A percentile compares a stretch with the other conserved stretches of the same genome.
These are phyloP conservation scores for Drosophila kohkoa DNA, from an alignment of 1,140 invertebrate genomes.

Conservation along the genomic window DNA sequence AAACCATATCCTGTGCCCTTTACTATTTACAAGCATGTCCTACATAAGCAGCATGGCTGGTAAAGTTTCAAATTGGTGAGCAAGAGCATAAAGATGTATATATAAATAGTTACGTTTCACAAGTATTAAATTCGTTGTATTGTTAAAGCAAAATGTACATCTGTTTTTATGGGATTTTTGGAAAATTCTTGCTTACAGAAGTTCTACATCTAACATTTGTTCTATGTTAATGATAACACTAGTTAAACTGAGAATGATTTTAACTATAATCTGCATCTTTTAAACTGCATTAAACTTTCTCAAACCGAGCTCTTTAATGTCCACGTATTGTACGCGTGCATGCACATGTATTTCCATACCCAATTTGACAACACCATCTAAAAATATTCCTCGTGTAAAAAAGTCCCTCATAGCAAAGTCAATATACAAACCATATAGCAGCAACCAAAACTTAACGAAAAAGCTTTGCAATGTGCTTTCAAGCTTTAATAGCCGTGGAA, in stretches of 20 bases:
- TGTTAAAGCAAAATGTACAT: background rate
- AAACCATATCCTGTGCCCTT: conserved; percentile 92
- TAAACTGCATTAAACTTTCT: too few species aligned
- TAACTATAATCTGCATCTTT: too few species aligned
- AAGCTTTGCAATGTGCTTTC: conserved; percentile 4
- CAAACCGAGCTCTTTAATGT: too few species aligned
- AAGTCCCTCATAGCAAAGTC: background rate
- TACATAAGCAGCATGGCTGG: conserved; percentile 88
- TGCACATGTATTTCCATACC: too few species aligned
- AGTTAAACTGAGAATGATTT: too few species aligned
- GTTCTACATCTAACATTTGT: too few species aligned
- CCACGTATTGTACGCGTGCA: too few species aligned
- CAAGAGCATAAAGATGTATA: background rate
- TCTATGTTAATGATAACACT: background rate
- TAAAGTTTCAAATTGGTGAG: conserved; percentile 7
- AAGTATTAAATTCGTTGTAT: conserved; percentile 40
- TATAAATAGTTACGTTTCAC: conserved; percentile 12
- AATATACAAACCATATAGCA: conserved; percentile 13
- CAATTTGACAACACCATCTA: too few species aligned
- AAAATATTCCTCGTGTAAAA: background rate
- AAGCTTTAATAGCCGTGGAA: conserved; percentile 5
- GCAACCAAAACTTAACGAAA: background rate
- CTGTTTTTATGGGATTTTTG: background rate
- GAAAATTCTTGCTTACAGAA: too few species aligned
- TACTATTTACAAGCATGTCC: conserved; percentile 93